Base-by-base conservation (phyloP, 2,113 vertebrate species). In the Zosterops pallidus region DNA sequence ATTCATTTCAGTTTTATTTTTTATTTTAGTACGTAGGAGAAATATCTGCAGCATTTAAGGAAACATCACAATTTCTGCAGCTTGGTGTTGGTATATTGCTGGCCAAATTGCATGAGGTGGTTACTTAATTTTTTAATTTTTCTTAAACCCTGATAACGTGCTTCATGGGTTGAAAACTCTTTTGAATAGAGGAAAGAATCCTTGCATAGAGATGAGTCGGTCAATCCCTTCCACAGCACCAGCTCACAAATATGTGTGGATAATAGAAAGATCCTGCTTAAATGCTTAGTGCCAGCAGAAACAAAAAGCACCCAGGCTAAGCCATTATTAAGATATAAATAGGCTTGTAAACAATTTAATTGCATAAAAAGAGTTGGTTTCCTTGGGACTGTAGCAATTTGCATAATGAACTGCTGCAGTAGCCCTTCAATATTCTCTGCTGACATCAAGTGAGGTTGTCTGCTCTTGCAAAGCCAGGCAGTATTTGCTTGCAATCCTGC, bases 321-420 rank as follows among this genome's bases (percentile, higher is more conserved):
- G 86, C 75, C 76, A 90, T 92, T 96, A 95, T 90, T 96, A 96
- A 92, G 83, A 93, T 90, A 96, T 93, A 94, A 96, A 94, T 86
- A 93, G 95, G 64, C 83, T 90, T 92, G 90, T 90, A 96, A 96
- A 96, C 92, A 96, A 67, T 90, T 96, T 96, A 93, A 90, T 94
- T 96, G 85, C 85, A 77, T 89, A 75, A 96, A 96, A 96, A 93
- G 83, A 92, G 57, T 82, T 84, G 47, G 72, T 88, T 96, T 96
- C 88, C 82, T 92, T 97, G 95, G 80, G 95, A 96, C 76, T 75
- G 52, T 4, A 89, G 60, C 68, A 86, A 94, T 97, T 92, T 95
- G 83, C 92, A 96, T 95, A 97, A 96, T 84, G 72, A 97, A 90
- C 53, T 89, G 56, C 79, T 75, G 79, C 71, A 86, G 56, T n/a